Percentiles rank a stretch among this genome's conserved stretches.
These are phyloP conservation scores for Pseudanteris insignis DNA, from an alignment of 2,888 invertebrate genomes.

Conservation along the genomic window DNA sequence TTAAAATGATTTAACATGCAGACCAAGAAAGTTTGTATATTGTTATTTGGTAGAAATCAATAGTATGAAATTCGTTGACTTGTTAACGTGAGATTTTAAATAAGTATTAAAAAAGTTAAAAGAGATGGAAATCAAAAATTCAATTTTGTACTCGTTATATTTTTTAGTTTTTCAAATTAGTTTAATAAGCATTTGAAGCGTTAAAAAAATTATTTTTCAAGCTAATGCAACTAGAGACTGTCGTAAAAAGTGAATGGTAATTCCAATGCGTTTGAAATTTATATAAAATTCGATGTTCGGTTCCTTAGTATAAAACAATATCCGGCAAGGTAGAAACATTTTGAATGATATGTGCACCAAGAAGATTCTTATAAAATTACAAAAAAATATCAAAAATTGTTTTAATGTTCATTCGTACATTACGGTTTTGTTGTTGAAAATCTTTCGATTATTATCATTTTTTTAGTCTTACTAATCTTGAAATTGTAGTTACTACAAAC, in stretches of 20 bases:
- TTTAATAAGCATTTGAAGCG: too few relatives aligned
- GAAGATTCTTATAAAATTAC: slow-evolving; percentile 34
- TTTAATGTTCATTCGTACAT: not conserved
- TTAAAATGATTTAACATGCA: slow-evolving; percentile 16
- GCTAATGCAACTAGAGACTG: too few relatives aligned
- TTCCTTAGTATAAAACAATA: slow-evolving; percentile 6
- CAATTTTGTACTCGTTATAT: too few relatives aligned
- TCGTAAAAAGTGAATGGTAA: slow-evolving; percentile 16
- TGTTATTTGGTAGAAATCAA: slow-evolving; percentile 9
- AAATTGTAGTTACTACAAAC: slow-evolving; percentile 4
- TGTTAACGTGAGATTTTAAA: slow-evolving; percentile 1
- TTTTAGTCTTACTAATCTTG: too few relatives aligned
- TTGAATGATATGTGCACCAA: slow-evolving; percentile 33
- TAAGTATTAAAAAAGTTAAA: slow-evolving; percentile 4
- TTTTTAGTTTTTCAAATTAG: too few relatives aligned
- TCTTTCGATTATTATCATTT: too few relatives aligned
- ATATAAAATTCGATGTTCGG: slow-evolving; percentile 38
- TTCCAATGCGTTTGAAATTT: slow-evolving; percentile 11
- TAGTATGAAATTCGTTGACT: slow-evolving; percentile 37
- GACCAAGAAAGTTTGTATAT: slow-evolving; percentile 5
- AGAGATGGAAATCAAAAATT: too few relatives aligned
- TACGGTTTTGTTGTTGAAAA: not conserved
- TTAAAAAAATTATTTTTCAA: too few relatives aligned
- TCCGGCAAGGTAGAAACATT: slow-evolving; percentile 21
- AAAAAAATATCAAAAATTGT: slow-evolving; percentile 19